Base-by-base conservation (phyloP, 2,888 invertebrate genomes). In the Mechanitis mazaeus region DNA sequence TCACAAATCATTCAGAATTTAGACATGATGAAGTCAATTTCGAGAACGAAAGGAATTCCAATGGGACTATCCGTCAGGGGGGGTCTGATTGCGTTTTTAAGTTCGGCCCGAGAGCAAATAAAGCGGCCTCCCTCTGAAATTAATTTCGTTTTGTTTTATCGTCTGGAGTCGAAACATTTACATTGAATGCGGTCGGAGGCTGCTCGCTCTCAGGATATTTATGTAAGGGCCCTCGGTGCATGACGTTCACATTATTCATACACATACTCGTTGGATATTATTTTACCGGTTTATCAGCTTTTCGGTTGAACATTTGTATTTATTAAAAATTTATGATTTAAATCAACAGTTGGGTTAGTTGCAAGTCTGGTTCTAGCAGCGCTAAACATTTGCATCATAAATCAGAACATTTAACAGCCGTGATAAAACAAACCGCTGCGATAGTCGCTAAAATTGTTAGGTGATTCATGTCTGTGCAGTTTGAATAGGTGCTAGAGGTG, bases 121-220 rank as follows among this genome's bases (percentile, higher is more conserved):
- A 85, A 82, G 81, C 83, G 81, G 85, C 80, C 81, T 80, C 81
- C 80, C 83, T 87, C 82, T 81, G 81, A 90, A 88, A 89, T 89
- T 89, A 89, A 90, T 89, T 89, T 90, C 69, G 84, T 89, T 89
- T 89, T 89, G 89, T 89, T 89, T 89, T 81, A 81, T 77, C 85
- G 87, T 89, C 87, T 87, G 87, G 82, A 81, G 83, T 79, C 82
- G 78, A 71, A 72, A 82, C 85, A 90, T 90, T 90, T 87, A 89
- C 89, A 90, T 90, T 90, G 86, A 90, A 89, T 89, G 86, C 84
- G 83, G 81, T 83, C 79, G 85, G 85, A 84, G 87, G 86, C 87
- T 83, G 84, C 82, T 78, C 79, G 83, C 79, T 85, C 79, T 79
- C 81, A 75, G 77, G 85, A 87, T 89, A 89, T 89, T 90, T 89